Evolutionary conservation across 2,113 vertebrate genomes (phyloP), one percentile per base, ranked within the genome.

Genomic region (Canis aureus): DNA sequence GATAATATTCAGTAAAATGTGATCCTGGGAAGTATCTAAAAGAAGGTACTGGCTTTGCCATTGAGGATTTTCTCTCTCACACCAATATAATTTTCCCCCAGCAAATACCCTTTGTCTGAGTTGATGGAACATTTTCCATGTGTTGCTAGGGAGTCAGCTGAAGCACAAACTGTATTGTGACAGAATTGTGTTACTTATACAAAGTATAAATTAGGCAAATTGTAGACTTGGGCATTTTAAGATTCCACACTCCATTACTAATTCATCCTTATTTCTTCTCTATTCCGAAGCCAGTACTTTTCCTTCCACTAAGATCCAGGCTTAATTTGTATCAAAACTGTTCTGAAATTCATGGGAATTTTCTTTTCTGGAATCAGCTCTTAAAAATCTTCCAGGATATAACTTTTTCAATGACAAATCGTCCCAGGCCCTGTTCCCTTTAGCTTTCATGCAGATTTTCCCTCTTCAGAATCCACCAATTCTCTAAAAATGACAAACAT

Each of bases 271-370:
- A 43, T 80, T 83, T 74, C 3, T 80, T 93, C 32, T 84, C 13
- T 51, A 38, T 85, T 92, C 59, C 23, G 20, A 88, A 98, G 51
- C 66, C 43, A 76, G 8, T 38, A 49, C 15, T 79, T 87, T 35
- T 73, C 20, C 27, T 91, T 69, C 38, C 15, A 62, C 15, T 53
- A 25, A 57, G 29, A 67, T 74, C 2, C 11, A 55, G 35, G 79
- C 53, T 91, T 78, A 81, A 35, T 95, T 91, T 94, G 49, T 5
- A 57, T 78, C 91, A 55, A 81, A 87, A 60, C 35, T 97, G 7
- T 76, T 43, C 60, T 74, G 5, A 9, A 93, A 87, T 84, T 25
- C 17, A 74, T 32, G 16, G 22, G 23, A 78, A 38, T 81, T 89
- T 86, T 32, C 29, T 86, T 86, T 94, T 66, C 38, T 85, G 51